Base-by-base conservation (phyloP, 2,113 vertebrate species). In the Tachycineta bicolor region DNA sequence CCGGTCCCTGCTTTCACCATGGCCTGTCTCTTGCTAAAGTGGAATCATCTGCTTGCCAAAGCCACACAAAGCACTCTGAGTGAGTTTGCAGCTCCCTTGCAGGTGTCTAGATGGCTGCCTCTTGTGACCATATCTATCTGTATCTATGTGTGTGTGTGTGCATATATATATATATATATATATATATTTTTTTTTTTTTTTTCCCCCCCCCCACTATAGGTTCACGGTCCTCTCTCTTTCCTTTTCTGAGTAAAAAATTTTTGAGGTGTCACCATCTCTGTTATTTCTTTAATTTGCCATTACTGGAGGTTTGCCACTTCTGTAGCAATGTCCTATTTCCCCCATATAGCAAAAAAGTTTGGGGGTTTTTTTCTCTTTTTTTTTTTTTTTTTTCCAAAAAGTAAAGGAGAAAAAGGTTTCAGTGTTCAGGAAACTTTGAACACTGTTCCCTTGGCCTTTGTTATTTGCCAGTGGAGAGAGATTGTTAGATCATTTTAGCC, bases 291-390 rank as follows among this genome's bases (percentile, higher is more conserved):
- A 37, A 25, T 64, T 58, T 53, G 11, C 8, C 14, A 11, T 29
- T 56, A 6, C 69, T 79, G 44, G 29, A 50, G 10, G 13, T 64
- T 68, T 87, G 37, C 8, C 20, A 34, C 47, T 65, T 73, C 44
- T 46, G 13, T 5, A 44, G 16, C 6, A 37, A 79, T 73, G 23
- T 82, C 47, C 11, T 2, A 7, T 78, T 79, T 79, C 47, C 5
- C 23, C 5, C 20, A 49, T 7, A 12, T 7, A 69, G 49, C 3
- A 55, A 83, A 83, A 75, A 43, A 29, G 10, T 31, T 37, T 37
- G 7, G 37, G 0, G 4, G 2, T 33, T 21, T 43, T 0, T 34
- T 64, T 37, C 37, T 9, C 37, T 34, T 5, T 26, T 14, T 2
- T 39, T 24, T 22, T 34, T n/a, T 29, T 26, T 50, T 28, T 28